These are phyloP conservation scores for Cebus imitator DNA, from an alignment of 2,113 vertebrate genomes.

Conservation along the genomic window DNA sequence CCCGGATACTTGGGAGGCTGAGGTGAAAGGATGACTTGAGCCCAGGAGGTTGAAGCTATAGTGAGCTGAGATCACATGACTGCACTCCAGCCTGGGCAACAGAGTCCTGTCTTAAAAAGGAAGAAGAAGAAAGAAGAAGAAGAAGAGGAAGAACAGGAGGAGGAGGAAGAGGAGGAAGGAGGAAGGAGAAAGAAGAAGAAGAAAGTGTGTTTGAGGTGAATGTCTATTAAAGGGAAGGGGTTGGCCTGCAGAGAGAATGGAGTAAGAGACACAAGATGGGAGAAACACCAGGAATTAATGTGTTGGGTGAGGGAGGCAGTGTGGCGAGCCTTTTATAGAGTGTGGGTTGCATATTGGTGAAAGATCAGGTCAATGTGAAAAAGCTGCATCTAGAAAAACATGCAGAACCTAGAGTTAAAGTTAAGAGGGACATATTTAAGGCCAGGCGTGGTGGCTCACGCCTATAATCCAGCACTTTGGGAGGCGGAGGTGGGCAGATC, in stretches of 20 bases:
- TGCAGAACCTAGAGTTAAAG: not conserved
- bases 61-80: too few species aligned
- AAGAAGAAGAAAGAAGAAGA: too few species aligned
- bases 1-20: too few species aligned
- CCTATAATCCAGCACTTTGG: too few species aligned
- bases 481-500: too few species aligned
- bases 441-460: accelerated
- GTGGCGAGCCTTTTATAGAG: not conserved
- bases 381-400: not conserved
- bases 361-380: not conserved
- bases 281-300: not conserved
- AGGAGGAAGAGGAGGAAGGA: too few species aligned
- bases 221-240: not conserved
- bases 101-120: too few species aligned
- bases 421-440: not conserved
- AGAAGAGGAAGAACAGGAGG: too few species aligned
- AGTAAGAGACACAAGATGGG: not conserved
- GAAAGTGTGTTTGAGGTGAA: not conserved
- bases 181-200: too few species aligned
- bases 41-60: too few species aligned
- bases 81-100: too few species aligned
- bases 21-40: too few species aligned
- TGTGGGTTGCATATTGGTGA: not conserved
- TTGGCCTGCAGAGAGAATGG: not conserved
- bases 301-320: not conserved